A percentile compares a stretch with the other conserved stretches of the same genome.
Evolutionary conservation across 2,797 vertebrate species (phyloP).

Genomic region (Hemitrygon akajei): DNA sequence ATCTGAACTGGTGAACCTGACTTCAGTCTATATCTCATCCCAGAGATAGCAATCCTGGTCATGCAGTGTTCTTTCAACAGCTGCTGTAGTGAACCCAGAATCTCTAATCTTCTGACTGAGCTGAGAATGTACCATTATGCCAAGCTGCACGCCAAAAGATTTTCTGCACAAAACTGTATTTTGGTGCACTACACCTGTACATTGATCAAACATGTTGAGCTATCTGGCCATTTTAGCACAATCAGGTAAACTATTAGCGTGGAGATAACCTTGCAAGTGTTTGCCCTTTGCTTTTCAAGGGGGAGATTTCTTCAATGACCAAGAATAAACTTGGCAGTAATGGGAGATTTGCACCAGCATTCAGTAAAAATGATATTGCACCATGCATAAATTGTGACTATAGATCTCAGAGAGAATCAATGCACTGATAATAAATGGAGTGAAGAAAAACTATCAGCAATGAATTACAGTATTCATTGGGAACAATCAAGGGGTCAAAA

Average conservation of each 20-base stretch:
- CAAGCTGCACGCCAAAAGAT: not conserved
- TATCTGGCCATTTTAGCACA: not conserved
- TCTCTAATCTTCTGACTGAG: not conserved
- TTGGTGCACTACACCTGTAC: not conserved
- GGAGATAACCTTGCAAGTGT: not conserved
- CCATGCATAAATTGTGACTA: not conserved
- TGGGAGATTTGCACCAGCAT: not conserved
- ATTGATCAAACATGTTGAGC: not conserved
- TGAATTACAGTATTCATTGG: conserved; percentile 24
- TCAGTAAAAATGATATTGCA: conserved; percentile 5
- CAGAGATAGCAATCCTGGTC: not conserved
- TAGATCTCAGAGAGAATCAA: conserved; percentile 14
- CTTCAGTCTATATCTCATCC: not conserved
- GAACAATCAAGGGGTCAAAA: conserved; percentile 32
- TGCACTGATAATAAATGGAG: conserved; percentile 3
- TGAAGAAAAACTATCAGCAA: not conserved
- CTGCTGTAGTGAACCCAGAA: not conserved
- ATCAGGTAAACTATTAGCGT: not conserved
- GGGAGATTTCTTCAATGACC: not conserved
- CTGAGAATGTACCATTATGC: not conserved
- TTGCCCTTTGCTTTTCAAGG: not conserved
- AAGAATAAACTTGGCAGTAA: not conserved
- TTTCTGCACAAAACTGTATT: not conserved
- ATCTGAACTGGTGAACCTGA: not conserved
- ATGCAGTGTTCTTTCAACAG: not conserved